phyloP scores from a whole-genome alignment of 2,797 vertebrate genomes.

The Periparus ater region DNA sequence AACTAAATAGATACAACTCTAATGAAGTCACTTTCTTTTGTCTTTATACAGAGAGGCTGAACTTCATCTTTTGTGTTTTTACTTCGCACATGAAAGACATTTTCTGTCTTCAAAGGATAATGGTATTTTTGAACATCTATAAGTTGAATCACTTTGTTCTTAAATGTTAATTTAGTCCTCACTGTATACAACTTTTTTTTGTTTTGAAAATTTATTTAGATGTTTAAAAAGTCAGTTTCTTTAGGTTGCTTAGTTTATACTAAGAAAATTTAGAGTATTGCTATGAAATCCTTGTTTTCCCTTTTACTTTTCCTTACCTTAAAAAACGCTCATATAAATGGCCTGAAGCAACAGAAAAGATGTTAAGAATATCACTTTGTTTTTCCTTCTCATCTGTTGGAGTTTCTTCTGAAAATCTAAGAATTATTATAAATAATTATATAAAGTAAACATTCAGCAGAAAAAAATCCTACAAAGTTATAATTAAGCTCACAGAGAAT shows the following conservation, averaged over 20 bases:
- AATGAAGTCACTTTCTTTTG: background rate
- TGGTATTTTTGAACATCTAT: background rate
- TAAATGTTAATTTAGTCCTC: background rate
- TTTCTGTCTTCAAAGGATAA: background rate
- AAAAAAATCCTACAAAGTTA: background rate
- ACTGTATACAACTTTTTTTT: background rate
- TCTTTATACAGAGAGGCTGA: background rate
- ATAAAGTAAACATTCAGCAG: background rate
- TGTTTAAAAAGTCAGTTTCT: background rate
- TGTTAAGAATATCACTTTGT: conserved; percentile 87
- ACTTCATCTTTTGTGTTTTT: background rate
- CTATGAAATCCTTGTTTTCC: background rate
- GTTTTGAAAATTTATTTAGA: background rate
- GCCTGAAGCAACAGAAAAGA: conserved; percentile 97
- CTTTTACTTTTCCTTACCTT: conserved; percentile 78
- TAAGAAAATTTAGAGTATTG: background rate
- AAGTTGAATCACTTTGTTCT: background rate
- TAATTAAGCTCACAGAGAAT: background rate
- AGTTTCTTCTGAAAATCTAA: conserved; percentile 84
- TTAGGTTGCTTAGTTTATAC: background rate
- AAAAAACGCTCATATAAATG: conserved; percentile 97
- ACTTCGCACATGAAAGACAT: background rate
- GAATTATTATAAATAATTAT: background rate
- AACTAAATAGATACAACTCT: background rate
- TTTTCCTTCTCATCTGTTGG: conserved; percentile 77